Conservation (phyloP, 2,113 vertebrate genomes). For the Thunnus maccoyii region DNA sequence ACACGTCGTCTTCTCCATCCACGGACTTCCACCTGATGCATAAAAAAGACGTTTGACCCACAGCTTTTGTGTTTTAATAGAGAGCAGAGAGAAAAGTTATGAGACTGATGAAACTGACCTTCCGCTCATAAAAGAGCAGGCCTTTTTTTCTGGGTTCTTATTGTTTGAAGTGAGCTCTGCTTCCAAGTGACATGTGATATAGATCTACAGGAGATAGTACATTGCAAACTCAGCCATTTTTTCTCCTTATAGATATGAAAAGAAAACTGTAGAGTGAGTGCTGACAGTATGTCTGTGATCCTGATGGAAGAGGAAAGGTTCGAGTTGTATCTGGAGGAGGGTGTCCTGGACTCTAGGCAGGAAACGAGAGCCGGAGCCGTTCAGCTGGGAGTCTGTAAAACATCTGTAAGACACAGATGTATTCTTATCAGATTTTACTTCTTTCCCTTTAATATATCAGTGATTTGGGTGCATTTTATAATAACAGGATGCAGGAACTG, state of each 20-base stretch:
- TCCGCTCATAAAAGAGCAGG: constrained; percentile 34
- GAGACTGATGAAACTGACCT: constrained; percentile 28
- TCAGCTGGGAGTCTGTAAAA: constrained; percentile 67
- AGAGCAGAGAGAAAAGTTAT: not conserved
- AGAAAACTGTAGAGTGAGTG: not conserved
- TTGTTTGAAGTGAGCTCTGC: constrained; percentile 20
- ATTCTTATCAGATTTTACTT: constrained; percentile 52
- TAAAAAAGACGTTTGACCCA: no score
- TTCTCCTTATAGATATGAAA: not conserved
- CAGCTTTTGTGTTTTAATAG: not conserved
- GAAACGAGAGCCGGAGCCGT: constrained; percentile 57
- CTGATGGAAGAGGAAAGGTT: constrained; percentile 59
- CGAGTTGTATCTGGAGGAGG: constrained; percentile 55
- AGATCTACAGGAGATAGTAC: constrained; percentile 45
- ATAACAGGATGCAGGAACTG: constrained; percentile 16
- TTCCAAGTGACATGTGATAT: constrained; percentile 53
- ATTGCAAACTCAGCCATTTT: not conserved
- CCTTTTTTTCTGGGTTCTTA: constrained; percentile 14
- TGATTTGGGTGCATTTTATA: constrained; percentile 24
- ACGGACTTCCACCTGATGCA: constrained; percentile 60
- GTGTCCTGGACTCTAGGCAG: constrained; percentile 46
- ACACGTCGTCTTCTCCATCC: constrained; percentile 38
- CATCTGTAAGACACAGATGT: constrained; percentile 53
- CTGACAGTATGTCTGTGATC: constrained; percentile 48
- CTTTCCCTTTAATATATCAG: constrained; percentile 21